Base-by-base conservation (phyloP, 2,113 vertebrate genomes). In the Gambusia holbrooki region DNA sequence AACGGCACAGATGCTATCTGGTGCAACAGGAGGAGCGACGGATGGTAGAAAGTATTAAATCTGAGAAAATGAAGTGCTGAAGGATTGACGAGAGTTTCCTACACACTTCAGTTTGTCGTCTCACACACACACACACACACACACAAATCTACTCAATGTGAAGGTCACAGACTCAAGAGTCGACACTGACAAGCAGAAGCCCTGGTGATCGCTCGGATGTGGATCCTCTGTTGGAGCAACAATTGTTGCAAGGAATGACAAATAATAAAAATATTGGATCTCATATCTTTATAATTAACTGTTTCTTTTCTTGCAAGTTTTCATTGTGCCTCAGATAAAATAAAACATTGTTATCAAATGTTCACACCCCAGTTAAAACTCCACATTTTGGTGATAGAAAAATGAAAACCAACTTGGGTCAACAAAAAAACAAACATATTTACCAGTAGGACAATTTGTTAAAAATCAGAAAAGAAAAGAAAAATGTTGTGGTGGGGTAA, bases 251-350 rank as follows among this genome's bases (percentile, higher is more conserved):
- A 42, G 51, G 66, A 73, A 64, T 7, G 17, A 25, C 9, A 22
- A 5, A 63, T n/a, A 37, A 62, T 29, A 9, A 51, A 35, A 9
- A n/a, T 25, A 37, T 30, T 15, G 42, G 35, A 80, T 68, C 17
- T 66, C 22, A 25, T 9, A 12, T 66, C 66, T 76, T 11, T 64
- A 66, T 79, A 60, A 22, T 30, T 22, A 45, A 51, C 73, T 33
- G 22, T 15, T 81, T 74, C 64, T 62, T 27, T 5, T 65, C n/a
- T 17, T 19, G 33, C 60, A 73, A 35, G 35, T 25, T 12, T 42
- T 71, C 12, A 48, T 80, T 74, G 28, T 58, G 4, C 22, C 9
- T 1, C 51, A 73, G 54, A 84, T 69, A 73, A 69, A 77, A 62
- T 19, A 71, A 71, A 71, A 30, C 68, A 73, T 63, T 62, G 40